A percentile compares a stretch with the other conserved stretches of the same genome.
phyloP scores from a whole-genome alignment of 1,140 invertebrate genomes.

The Brachionus plicatilis region DNA sequence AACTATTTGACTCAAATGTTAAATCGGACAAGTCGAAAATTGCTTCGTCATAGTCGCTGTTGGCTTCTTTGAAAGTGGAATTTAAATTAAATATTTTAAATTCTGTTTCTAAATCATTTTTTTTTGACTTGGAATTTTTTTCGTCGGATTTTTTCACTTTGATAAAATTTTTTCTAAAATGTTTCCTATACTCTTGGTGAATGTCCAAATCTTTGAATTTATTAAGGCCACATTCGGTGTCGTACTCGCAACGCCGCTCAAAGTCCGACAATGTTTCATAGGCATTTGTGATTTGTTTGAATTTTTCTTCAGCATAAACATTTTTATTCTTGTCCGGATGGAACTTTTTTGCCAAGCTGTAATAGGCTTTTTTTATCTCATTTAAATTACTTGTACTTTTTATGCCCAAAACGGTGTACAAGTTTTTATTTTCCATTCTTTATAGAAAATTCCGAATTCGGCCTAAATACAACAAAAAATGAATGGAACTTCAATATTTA shows the following conservation, averaged over 20 bases:
- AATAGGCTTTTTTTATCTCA: constrained; percentile 33
- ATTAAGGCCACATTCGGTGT: neutral
- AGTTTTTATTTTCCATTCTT: neutral
- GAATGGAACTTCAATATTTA: neutral
- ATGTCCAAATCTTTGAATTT: neutral
- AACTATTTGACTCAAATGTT: constrained; percentile 12
- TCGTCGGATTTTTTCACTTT: neutral
- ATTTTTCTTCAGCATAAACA: constrained; percentile 6
- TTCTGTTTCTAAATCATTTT: neutral
- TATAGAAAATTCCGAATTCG: neutral
- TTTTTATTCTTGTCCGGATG: constrained; percentile 39
- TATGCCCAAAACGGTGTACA: constrained; percentile 15
- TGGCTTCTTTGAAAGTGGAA: neutral
- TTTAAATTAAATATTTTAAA: neutral
- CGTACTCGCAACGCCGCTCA: neutral
- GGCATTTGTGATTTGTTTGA: constrained; percentile 35
- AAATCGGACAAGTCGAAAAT: neutral
- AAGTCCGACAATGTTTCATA: constrained; percentile 27
- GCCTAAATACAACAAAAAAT: neutral
- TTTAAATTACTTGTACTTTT: neutral
- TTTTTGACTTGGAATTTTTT: neutral
- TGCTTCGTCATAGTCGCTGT: neutral
- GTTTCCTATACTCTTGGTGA: neutral
- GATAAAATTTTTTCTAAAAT: neutral
- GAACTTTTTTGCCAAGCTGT: constrained; percentile 16